These are phyloP conservation scores for Hyles vespertilio DNA, from an alignment of 1,140 invertebrate genomes.

Conservation along the genomic window DNA sequence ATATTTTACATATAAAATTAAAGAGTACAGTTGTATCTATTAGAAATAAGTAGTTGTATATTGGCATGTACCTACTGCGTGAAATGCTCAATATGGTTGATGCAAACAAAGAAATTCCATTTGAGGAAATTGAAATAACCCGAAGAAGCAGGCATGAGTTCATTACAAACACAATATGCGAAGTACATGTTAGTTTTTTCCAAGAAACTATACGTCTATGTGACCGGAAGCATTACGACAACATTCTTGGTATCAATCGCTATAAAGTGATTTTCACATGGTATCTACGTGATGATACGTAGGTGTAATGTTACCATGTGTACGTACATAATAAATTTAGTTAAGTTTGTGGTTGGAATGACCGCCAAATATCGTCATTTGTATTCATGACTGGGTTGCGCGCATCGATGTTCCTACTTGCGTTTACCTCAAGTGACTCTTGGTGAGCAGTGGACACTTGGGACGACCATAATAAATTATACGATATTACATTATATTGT, in stretches of 20 bases:
- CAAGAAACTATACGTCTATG: conserved; percentile 36
- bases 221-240: conserved; percentile 64
- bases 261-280: conserved; percentile 64
- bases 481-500: too few relatives aligned
- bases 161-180: conserved; percentile 8
- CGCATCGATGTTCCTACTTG: conserved; percentile 45
- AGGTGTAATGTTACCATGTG: conserved; percentile 30
- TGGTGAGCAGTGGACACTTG: neutral
- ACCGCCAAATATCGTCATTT: conserved; percentile 65
- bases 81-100: too few relatives aligned
- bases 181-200: conserved; percentile 21
- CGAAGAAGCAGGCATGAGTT: too few relatives aligned
- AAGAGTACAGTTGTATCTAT: too few relatives aligned
- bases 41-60: too few relatives aligned
- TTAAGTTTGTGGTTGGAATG: conserved; percentile 46
- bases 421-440: conserved; percentile 29
- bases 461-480: too few relatives aligned
- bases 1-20: too few relatives aligned
- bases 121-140: too few relatives aligned
- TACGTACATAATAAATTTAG: conserved; percentile 51
- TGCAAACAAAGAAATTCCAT: too few relatives aligned
- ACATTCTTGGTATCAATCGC: conserved; percentile 54
- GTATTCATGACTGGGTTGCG: conserved; percentile 47
- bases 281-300: conserved; percentile 48
- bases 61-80: too few relatives aligned